Conservation (phyloP, 2,888 invertebrate species). For the Tiphia femorata region DNA sequence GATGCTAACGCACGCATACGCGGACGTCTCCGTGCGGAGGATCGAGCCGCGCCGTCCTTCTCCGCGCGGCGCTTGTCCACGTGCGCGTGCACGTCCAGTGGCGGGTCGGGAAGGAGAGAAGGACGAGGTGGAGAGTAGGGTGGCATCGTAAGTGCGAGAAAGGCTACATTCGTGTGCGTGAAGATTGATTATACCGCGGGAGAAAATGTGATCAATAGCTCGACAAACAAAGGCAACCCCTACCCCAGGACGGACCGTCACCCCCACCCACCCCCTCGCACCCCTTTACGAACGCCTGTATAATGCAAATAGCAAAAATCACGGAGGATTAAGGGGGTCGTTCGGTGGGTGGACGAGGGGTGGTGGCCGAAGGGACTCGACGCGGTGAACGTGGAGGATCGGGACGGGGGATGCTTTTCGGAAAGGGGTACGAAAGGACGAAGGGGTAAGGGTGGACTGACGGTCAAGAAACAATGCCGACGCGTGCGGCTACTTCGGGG, state of each 20-base stretch:
- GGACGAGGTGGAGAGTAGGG: neutral
- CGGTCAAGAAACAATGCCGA: constrained; percentile 51
- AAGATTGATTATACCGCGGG: constrained; percentile 68
- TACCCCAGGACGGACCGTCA: no score
- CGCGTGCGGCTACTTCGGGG: constrained; percentile 45
- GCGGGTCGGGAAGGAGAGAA: constrained; percentile 4
- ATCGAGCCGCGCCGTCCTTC: constrained; percentile 3
- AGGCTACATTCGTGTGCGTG: constrained; percentile 56
- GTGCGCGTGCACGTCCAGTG: constrained; percentile 8
- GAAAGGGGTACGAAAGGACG: neutral
- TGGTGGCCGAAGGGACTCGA: constrained; percentile 3
- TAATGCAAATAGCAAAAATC: constrained; percentile 67
- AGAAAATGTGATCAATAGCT: constrained; percentile 69
- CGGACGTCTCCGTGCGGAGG: constrained; percentile 4
- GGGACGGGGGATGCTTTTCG: neutral
- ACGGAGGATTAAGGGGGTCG: constrained; percentile 49
- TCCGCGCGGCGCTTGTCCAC: neutral
- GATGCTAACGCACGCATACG: constrained; percentile 13
- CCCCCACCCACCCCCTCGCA: no score
- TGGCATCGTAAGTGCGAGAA: constrained; percentile 48
- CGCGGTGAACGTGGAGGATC: constrained; percentile 14
- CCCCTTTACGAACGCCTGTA: constrained; percentile 54
- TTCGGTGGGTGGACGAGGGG: constrained; percentile 6
- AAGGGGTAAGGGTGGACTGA: constrained; percentile 27
- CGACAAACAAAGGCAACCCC: constrained; percentile 67